A percentile compares a stretch with the other conserved stretches of the same genome.
phyloP scores from a whole-genome alignment of 2,888 invertebrate genomes.

The Leistus spinibarbis region DNA sequence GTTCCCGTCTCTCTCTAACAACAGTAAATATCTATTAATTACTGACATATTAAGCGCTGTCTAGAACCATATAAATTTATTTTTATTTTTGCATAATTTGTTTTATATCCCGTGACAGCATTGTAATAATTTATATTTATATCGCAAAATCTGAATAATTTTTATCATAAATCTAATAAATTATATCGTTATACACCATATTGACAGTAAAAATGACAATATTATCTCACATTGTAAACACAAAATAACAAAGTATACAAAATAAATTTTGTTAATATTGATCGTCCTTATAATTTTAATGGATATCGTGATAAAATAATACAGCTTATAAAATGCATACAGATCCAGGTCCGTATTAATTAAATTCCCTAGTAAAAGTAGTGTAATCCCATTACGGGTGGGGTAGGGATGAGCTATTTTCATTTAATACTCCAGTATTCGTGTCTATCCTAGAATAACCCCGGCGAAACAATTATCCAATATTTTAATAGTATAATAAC shows the following conservation, averaged over 20 bases:
- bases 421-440: background rate
- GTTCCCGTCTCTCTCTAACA: too few relatives aligned
- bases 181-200: background rate
- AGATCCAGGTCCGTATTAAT: slow-evolving; percentile 21
- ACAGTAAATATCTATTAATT: too few relatives aligned
- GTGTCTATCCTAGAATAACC: background rate
- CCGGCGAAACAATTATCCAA: slow-evolving; percentile 3
- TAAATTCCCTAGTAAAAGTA: slow-evolving; percentile 25
- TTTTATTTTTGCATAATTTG: too few relatives aligned
- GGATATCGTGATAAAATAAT: background rate
- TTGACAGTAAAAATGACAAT: background rate
- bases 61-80: too few relatives aligned
- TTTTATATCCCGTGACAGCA: too few relatives aligned
- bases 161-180: background rate
- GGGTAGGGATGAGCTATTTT: background rate
- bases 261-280: background rate
- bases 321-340: background rate
- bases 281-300: background rate
- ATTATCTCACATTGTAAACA: background rate
- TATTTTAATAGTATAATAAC: slow-evolving; percentile 17
- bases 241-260: background rate
- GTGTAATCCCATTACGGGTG: slow-evolving; percentile 13
- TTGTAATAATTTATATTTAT: background rate
- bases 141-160: background rate
- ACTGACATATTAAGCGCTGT: too few relatives aligned